Percentiles rank a stretch among this genome's conserved stretches.
These are phyloP conservation scores for Rugalucina vietnamica DNA, from an alignment of 2,888 invertebrate species.

Conservation along the genomic window DNA sequence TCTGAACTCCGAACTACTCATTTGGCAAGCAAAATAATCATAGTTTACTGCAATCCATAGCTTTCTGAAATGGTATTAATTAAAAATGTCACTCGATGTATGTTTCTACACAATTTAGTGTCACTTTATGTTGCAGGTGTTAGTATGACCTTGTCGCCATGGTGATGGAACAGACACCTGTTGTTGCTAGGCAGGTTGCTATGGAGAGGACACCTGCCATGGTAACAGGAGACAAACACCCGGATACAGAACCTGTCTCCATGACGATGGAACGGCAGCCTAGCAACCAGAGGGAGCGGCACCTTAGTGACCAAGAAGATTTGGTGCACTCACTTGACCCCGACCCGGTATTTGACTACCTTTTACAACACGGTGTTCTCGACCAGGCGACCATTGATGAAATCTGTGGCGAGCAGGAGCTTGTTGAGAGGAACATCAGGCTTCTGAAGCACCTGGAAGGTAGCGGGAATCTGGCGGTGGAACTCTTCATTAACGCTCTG, in stretches of 20 bases:
- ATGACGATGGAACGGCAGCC: constrained; percentile 56
- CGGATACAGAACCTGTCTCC: constrained; percentile 21
- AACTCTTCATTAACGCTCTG: constrained; percentile 81
- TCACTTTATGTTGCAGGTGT: constrained; percentile 20
- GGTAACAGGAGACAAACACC: not conserved
- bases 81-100: too few relatives aligned
- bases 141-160: not conserved
- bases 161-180: not conserved
- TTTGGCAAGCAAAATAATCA: too few relatives aligned
- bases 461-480: constrained; percentile 76
- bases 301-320: constrained; percentile 71
- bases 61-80: too few relatives aligned
- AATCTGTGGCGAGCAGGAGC: constrained; percentile 70
- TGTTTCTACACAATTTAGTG: too few relatives aligned
- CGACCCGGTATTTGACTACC: constrained; percentile 81
- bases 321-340: constrained; percentile 80
- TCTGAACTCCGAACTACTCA: too few relatives aligned
- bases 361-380: constrained; percentile 80
- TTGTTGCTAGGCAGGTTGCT: not conserved
- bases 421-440: constrained; percentile 75
- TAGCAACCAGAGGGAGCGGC: not conserved
- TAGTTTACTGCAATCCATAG: too few relatives aligned
- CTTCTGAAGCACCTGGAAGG: constrained; percentile 78
- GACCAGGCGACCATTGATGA: constrained; percentile 68
- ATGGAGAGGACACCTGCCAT: not conserved